phyloP scores from a whole-genome alignment of 1,140 invertebrate genomes.

The Drosophila truncata region DNA sequence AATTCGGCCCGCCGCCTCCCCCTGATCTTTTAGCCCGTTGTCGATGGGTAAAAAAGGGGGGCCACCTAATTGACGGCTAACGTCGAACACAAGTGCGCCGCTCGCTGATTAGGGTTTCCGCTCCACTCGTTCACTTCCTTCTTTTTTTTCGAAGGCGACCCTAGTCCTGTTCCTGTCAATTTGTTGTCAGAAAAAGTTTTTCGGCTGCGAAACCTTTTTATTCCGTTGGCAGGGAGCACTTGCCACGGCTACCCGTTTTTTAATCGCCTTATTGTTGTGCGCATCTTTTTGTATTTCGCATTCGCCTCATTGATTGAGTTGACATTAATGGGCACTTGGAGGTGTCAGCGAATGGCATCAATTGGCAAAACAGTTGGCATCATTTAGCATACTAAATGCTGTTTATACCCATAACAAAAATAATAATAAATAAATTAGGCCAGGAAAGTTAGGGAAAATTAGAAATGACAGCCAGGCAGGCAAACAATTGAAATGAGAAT shows the following conservation, averaged over 20 bases:
- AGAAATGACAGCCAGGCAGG: background rate
- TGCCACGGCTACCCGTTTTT: conserved; percentile 39
- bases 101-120: conserved; percentile 77
- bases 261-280: conserved; percentile 64
- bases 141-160: background rate
- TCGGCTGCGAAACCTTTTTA: conserved; percentile 52
- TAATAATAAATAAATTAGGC: conserved; percentile 23
- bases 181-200: conserved; percentile 75
- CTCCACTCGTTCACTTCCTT: conserved; percentile 6
- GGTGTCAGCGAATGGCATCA: conserved; percentile 67
- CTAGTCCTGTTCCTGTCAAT: conserved; percentile 61
- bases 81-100: conserved; percentile 77
- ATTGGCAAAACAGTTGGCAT: conserved; percentile 61
- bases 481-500: background rate
- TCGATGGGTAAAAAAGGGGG: conserved; percentile 20
- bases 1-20: conserved; percentile 56
- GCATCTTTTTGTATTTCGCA: conserved; percentile 34
- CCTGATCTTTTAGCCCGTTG: conserved; percentile 29
- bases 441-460: too few relatives aligned
- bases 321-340: conserved; percentile 77
- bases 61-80: conserved; percentile 79
- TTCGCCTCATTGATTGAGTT: conserved; percentile 67
- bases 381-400: conserved; percentile 37
- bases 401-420: background rate
- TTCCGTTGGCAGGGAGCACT: conserved; percentile 14